Evolutionary conservation across 2,113 vertebrate genomes (phyloP).

Genomic region (Mugil cephalus): DNA sequence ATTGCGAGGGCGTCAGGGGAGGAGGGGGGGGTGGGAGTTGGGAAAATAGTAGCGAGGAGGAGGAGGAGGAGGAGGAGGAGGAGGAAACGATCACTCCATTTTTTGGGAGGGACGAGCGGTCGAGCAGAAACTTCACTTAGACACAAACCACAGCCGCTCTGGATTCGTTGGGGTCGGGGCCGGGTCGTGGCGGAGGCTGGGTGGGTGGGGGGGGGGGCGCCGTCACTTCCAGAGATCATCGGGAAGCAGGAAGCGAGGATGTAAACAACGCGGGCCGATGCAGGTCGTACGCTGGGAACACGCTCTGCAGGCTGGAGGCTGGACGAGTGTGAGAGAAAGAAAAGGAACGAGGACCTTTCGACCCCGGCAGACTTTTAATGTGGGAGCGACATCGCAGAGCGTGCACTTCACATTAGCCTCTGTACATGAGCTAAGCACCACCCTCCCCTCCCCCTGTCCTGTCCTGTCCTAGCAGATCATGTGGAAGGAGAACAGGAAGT

Average conservation of each 20-base stretch:
- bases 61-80: slow-evolving; percentile 7
- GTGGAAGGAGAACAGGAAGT: slow-evolving; percentile 27
- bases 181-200: slow-evolving; percentile 17
- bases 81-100: slow-evolving; percentile 6
- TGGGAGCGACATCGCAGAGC: slow-evolving; percentile 31
- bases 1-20: slow-evolving; percentile 36
- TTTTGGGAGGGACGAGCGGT: slow-evolving; percentile 1
- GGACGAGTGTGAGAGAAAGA: too few relatives aligned
- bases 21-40: slow-evolving; percentile 31
- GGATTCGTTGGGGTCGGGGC: slow-evolving; percentile 32
- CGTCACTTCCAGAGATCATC: slow-evolving; percentile 22
- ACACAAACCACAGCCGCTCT: slow-evolving; percentile 40
- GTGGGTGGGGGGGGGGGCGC: too few relatives aligned
- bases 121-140: slow-evolving; percentile 15
- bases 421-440: slow-evolving; percentile 1
- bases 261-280: slow-evolving; percentile 48
- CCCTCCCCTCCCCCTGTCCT: too few relatives aligned
- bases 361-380: slow-evolving; percentile 21
- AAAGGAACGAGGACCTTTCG: background rate
- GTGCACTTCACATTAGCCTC: slow-evolving; percentile 32
- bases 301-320: too few relatives aligned
- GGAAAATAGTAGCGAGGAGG: slow-evolving; percentile 32
- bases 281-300: slow-evolving; percentile 12
- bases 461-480: background rate
- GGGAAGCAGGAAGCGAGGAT: slow-evolving; percentile 36